A percentile compares a stretch with the other conserved stretches of the same genome.
Evolutionary conservation across 2,888 invertebrate genomes (phyloP).

Genomic region (Shargacucullia verbasci): DNA sequence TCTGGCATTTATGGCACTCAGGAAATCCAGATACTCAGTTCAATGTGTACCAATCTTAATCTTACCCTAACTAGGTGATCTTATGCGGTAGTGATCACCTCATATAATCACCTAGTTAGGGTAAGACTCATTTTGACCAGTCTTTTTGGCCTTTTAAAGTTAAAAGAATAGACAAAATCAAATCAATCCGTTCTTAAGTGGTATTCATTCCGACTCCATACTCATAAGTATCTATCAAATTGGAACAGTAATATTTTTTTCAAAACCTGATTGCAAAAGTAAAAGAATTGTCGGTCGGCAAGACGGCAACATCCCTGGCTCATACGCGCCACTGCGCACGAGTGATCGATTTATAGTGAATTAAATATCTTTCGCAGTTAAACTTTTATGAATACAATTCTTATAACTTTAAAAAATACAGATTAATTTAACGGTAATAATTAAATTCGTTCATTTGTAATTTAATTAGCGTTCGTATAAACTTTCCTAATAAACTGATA

Average conservation of each 20-base stretch:
- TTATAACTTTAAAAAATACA: not conserved
- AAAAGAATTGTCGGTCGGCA: slow-evolving; percentile 1
- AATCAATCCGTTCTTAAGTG: too few relatives aligned
- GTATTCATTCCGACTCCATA: too few relatives aligned
- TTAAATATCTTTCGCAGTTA: slow-evolving; percentile 4
- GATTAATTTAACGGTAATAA: not conserved
- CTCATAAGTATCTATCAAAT: too few relatives aligned
- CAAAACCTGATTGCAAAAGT: slow-evolving; percentile 11
- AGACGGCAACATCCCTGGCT: slow-evolving; percentile 1
- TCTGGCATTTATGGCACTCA: too few relatives aligned
- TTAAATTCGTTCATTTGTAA: not conserved
- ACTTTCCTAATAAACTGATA: not conserved
- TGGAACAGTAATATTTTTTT: not conserved
- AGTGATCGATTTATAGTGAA: slow-evolving; percentile 15
- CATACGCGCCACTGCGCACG: slow-evolving; percentile 1
- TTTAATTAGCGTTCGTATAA: not conserved
- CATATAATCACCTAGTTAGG: too few relatives aligned
- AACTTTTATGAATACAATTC: not conserved
- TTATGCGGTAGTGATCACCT: too few relatives aligned
- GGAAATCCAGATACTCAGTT: too few relatives aligned
- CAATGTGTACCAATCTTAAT: too few relatives aligned
- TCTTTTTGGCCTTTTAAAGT: too few relatives aligned
- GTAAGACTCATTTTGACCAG: too few relatives aligned
- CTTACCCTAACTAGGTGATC: too few relatives aligned
- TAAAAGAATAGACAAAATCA: too few relatives aligned